A percentile compares a stretch with the other conserved stretches of the same genome.
phyloP scores from a whole-genome alignment of 2,797 vertebrate species.

The Crocodylus rhombifer region DNA sequence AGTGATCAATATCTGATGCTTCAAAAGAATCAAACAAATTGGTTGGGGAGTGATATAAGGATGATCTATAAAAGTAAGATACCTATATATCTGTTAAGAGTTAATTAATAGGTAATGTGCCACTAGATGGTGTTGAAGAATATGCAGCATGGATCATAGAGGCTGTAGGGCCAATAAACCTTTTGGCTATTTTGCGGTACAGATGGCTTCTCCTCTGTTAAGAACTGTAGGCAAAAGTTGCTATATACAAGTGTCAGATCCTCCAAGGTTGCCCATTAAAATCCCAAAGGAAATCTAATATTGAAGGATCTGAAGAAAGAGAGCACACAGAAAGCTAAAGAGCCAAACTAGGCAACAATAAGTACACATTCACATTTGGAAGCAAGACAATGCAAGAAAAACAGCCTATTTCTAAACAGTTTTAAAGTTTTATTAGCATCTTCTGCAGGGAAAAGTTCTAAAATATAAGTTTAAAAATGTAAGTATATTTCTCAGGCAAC shows the following conservation, averaged over 20 bases:
- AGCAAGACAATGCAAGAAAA: neutral
- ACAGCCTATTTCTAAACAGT: neutral
- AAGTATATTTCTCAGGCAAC: constrained; percentile 10
- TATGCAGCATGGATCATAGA: neutral
- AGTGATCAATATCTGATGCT: neutral
- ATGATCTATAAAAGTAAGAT: neutral
- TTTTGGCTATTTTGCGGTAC: neutral
- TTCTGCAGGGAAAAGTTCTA: neutral
- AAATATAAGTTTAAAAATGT: neutral
- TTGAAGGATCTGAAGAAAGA: neutral
- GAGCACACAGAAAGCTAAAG: neutral
- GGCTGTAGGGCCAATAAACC: neutral
- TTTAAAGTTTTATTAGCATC: neutral
- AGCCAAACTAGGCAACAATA: neutral
- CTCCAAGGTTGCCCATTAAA: too few species aligned
- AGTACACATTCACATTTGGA: neutral
- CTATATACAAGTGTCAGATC: too few species aligned
- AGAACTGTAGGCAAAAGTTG: too few species aligned
- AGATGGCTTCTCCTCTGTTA: neutral
- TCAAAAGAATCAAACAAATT: neutral
- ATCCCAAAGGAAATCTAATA: neutral
- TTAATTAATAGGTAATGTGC: neutral
- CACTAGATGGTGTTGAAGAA: neutral
- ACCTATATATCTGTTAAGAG: neutral
- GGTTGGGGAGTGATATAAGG: neutral